These are phyloP conservation scores for Oceanites oceanicus DNA, from an alignment of 2,113 vertebrate genomes.

Conservation along the genomic window DNA sequence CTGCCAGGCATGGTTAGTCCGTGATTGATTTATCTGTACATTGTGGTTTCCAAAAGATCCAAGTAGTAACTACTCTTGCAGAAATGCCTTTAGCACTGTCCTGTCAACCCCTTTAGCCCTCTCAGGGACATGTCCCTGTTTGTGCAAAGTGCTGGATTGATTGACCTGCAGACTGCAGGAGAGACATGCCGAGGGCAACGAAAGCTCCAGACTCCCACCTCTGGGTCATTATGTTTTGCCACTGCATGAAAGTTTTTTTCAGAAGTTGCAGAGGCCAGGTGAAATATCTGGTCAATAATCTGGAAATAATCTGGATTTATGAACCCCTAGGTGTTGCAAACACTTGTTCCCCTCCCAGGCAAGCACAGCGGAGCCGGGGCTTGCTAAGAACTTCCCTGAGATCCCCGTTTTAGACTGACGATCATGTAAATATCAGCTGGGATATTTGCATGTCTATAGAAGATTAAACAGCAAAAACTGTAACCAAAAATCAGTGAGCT, in stretches of 20 bases:
- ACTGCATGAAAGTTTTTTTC: not conserved
- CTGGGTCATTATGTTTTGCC: not conserved
- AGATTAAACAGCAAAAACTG: not conserved
- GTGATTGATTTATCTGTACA: slow-evolving; percentile 14
- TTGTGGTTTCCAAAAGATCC: slow-evolving; percentile 15
- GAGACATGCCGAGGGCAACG: not conserved
- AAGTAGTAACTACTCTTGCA: slow-evolving; percentile 27
- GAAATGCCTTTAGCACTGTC: not conserved
- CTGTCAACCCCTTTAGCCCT: not conserved
- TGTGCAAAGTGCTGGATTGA: not conserved
- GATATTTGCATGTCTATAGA: not conserved
- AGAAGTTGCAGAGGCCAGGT: not conserved
- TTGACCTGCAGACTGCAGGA: not conserved
- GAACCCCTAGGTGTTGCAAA: not conserved
- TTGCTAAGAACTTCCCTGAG: not conserved
- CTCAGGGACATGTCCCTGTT: not conserved
- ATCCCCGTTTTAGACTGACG: not conserved
- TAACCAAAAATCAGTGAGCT: not conserved
- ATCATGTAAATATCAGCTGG: not conserved
- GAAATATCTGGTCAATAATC: not conserved
- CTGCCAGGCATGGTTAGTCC: not conserved
- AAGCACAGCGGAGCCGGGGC: fast-evolving
- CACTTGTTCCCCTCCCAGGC: not conserved
- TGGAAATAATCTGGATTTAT: not conserved
- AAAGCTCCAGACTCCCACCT: not conserved